Evolutionary conservation across 2,113 vertebrate genomes (phyloP).

Genomic region (Actinemys pallida): DNA sequence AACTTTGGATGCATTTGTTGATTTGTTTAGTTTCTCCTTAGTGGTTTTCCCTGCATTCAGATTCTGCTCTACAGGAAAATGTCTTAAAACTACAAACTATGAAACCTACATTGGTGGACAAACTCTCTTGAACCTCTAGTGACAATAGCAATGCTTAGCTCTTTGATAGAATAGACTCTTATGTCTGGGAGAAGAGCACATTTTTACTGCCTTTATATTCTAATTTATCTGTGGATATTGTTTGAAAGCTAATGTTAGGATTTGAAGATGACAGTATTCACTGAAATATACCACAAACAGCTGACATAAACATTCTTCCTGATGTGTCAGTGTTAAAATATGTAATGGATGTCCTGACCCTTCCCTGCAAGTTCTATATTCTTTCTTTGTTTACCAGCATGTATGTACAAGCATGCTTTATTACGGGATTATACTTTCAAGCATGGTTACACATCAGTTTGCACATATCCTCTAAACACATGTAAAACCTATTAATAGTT

Average conservation of each 20-base stretch:
- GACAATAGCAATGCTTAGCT: not conserved
- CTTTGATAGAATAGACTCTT: not conserved
- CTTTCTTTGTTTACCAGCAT: slow-evolving; percentile 36
- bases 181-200: slow-evolving; percentile 7
- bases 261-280: slow-evolving; percentile 26
- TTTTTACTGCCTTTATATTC: slow-evolving; percentile 24
- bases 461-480: not conserved
- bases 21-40: not conserved
- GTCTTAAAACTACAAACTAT: not conserved
- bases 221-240: slow-evolving; percentile 31
- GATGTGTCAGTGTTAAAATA: slow-evolving; percentile 51
- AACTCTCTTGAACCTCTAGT: not conserved
- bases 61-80: not conserved
- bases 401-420: slow-evolving; percentile 28
- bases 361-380: not conserved
- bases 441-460: not conserved
- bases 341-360: not conserved
- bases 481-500: not conserved
- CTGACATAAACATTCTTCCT: not conserved
- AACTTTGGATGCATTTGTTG: not conserved
- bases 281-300: not conserved
- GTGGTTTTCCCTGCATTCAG: not conserved
- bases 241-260: not conserved
- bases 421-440: slow-evolving; percentile 28
- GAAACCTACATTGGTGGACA: not conserved